Conservation (phyloP, 2,797 vertebrate genomes). For the Leptatherina wallacei region DNA sequence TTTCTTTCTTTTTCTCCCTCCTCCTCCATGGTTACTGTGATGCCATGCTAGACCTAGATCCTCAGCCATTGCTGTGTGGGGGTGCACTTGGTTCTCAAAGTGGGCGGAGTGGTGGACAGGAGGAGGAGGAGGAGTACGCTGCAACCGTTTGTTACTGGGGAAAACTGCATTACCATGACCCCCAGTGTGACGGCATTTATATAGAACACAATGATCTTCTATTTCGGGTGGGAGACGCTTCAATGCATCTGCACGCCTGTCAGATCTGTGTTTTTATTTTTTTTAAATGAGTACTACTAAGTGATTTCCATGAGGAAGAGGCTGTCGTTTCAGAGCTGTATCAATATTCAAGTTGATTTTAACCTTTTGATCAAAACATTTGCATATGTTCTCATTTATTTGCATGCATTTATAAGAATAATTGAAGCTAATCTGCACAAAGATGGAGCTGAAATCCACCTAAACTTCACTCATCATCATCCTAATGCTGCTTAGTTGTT, state of each 20-base stretch:
- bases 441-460: no score
- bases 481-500: not conserved
- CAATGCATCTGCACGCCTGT: slow-evolving; percentile 23
- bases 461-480: no score
- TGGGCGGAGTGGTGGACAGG: slow-evolving; percentile 55
- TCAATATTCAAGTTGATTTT: not conserved
- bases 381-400: not conserved
- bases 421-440: no score
- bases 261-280: slow-evolving; percentile 2
- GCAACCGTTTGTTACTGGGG: slow-evolving; percentile 72
- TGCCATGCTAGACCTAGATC: slow-evolving; percentile 64
- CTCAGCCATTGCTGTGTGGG: slow-evolving; percentile 33
- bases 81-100: slow-evolving; percentile 46
- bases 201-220: slow-evolving; percentile 47
- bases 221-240: slow-evolving; percentile 30
- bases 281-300: no score
- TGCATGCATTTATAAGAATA: no score
- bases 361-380: not conserved
- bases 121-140: slow-evolving; percentile 38
- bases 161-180: slow-evolving; percentile 70
- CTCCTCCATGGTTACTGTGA: slow-evolving; percentile 47
- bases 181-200: slow-evolving; percentile 61
- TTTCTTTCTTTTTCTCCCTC: slow-evolving; percentile 15
- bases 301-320: not conserved
- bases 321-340: not conserved